Evolutionary conservation across 2,888 invertebrate species (phyloP).

Genomic region (Drosophila conformis): DNA sequence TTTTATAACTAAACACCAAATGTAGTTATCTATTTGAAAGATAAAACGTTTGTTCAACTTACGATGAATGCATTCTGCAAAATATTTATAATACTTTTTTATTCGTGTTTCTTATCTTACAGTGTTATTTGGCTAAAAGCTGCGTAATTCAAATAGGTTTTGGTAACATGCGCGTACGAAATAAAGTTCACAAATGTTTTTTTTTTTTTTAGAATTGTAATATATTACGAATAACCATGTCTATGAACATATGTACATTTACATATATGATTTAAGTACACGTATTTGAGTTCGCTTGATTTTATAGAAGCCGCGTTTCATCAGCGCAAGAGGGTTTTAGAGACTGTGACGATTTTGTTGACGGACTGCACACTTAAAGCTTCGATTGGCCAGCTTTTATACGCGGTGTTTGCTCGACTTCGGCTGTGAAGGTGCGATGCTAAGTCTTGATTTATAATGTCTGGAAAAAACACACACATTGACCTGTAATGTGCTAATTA

Average conservation of each 20-base stretch:
- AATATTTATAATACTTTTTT: conserved; percentile 10
- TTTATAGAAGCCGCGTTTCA: not conserved
- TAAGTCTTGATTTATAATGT: conserved; percentile 62
- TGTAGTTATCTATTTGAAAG: conserved; percentile 3
- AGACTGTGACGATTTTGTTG: conserved; percentile 36
- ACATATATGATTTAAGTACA: not conserved
- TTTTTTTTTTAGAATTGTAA: not conserved
- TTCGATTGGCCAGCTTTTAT: conserved; percentile 67
- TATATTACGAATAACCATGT: conserved; percentile 10
- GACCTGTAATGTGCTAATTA: conserved; percentile 66
- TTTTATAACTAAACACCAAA: not conserved
- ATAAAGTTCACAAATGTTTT: not conserved
- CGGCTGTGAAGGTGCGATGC: conserved; percentile 48
- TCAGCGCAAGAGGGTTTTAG: conserved; percentile 20
- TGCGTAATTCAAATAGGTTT: conserved; percentile 4
- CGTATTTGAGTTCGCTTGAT: conserved; percentile 1
- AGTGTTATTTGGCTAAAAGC: conserved; percentile 8
- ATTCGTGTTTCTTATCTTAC: conserved; percentile 6
- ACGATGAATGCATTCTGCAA: conserved; percentile 65
- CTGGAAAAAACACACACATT: conserved; percentile 35
- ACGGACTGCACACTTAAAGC: conserved; percentile 52
- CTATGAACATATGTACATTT: not conserved
- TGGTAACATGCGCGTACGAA: conserved; percentile 8
- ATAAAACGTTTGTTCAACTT: conserved; percentile 39
- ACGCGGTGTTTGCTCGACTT: conserved; percentile 41